phyloP scores from a whole-genome alignment of 2,113 vertebrate species.

The Crypturellus undulatus region DNA sequence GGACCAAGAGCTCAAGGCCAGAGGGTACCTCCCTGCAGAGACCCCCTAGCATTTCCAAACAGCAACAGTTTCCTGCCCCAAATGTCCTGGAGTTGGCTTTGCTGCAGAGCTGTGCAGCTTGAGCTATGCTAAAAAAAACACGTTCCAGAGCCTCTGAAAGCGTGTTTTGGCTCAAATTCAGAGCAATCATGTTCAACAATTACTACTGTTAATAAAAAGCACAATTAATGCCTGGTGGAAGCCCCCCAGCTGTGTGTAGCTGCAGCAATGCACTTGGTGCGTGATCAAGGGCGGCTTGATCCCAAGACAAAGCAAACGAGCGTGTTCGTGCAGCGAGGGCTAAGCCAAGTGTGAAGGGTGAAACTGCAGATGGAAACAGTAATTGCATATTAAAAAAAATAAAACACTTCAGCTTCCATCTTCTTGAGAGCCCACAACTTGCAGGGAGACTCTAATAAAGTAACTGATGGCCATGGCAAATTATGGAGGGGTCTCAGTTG shows the following conservation, averaged over 20 bases:
- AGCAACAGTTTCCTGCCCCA: background rate
- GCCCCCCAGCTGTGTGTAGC: background rate
- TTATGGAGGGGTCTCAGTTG: background rate
- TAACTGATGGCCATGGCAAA: constrained; percentile 31
- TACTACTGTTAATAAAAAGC: constrained; percentile 14
- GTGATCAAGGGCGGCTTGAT: background rate
- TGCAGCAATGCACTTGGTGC: background rate
- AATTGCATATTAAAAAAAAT: background rate
- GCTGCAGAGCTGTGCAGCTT: background rate
- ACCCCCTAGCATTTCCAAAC: background rate
- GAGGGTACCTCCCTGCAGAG: background rate
- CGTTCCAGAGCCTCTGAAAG: background rate
- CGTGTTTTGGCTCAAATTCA: constrained; percentile 18
- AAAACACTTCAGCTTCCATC: background rate
- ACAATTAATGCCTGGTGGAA: constrained; percentile 13
- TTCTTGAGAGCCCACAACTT: constrained; percentile 21
- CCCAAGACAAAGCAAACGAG: background rate
- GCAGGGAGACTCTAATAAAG: constrained; percentile 41
- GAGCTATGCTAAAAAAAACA: background rate
- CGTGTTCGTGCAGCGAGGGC: background rate
- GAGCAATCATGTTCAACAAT: constrained; percentile 5
- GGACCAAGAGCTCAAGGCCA: background rate
- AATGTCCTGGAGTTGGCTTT: background rate
- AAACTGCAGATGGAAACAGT: constrained; percentile 55
- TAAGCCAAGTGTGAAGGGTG: constrained; percentile 1